phyloP scores from a whole-genome alignment of 2,888 invertebrate species.

The Sarcophaga subvicina region DNA sequence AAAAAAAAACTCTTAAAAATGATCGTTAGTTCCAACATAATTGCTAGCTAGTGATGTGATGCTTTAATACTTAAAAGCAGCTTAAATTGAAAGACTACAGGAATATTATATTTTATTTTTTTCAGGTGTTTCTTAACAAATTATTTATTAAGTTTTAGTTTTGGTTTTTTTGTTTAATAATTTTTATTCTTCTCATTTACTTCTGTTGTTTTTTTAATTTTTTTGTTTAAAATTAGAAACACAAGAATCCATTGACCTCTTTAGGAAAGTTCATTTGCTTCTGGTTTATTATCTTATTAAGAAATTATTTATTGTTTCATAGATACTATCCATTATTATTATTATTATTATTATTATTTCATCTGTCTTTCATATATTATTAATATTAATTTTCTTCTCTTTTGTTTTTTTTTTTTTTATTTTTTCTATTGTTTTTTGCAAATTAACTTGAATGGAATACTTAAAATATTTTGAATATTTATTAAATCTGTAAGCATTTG shows the following conservation, averaged over 20 bases:
- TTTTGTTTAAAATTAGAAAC: constrained; percentile 17
- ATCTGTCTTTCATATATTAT: background rate
- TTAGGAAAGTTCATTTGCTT: constrained; percentile 68
- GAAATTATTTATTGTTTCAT: constrained; percentile 48
- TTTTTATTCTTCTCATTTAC: background rate
- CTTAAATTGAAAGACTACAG: too few relatives aligned
- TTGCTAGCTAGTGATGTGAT: too few relatives aligned
- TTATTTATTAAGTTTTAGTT: background rate
- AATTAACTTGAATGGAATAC: background rate
- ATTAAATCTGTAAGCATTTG: background rate
- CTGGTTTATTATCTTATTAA: constrained; percentile 60
- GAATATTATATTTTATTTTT: too few relatives aligned
- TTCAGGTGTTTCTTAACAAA: too few relatives aligned
- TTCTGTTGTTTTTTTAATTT: background rate
- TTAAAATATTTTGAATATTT: background rate
- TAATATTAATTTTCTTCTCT: background rate
- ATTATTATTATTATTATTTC: too few relatives aligned
- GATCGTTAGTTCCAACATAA: too few relatives aligned
- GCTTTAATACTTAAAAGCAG: too few relatives aligned
- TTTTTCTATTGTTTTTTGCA: background rate
- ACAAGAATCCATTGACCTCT: constrained; percentile 65
- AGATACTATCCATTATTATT: background rate
- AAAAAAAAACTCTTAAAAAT: too few relatives aligned
- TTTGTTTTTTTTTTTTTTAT: background rate
- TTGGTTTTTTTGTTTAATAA: background rate